Conservation (phyloP, 2,888 invertebrate genomes). For the Thymelicus lineola region DNA sequence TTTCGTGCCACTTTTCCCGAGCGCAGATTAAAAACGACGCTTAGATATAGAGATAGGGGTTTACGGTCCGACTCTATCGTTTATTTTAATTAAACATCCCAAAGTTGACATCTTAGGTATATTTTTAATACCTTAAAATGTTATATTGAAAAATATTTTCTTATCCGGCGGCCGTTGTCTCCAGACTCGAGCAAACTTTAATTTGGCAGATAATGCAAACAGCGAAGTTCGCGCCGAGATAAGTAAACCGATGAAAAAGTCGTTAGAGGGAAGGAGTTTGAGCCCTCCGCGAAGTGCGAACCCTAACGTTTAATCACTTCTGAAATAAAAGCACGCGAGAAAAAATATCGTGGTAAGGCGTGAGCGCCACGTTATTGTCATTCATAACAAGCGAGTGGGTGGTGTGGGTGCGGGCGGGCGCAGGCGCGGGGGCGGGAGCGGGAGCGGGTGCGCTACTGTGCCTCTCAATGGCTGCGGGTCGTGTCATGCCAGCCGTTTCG, state of each 20-base stretch:
- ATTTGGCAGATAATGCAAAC: constrained; percentile 78
- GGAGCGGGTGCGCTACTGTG: constrained; percentile 45
- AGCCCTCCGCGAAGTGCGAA: constrained; percentile 62
- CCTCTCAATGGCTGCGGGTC: constrained; percentile 72
- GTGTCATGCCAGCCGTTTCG: constrained; percentile 60
- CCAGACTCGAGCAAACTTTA: constrained; percentile 76
- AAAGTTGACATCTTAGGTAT: constrained; percentile 31
- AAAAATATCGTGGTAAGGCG: constrained; percentile 74
- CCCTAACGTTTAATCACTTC: constrained; percentile 80
- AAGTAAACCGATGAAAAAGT: constrained; percentile 72
- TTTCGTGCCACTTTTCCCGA: neutral
- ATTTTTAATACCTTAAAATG: constrained; percentile 36
- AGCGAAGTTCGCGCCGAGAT: constrained; percentile 69
- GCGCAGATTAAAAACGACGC: constrained; percentile 42
- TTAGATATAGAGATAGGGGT: too few species aligned
- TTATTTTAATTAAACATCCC: constrained; percentile 33
- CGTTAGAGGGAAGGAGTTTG: constrained; percentile 69
- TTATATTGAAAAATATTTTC: constrained; percentile 40
- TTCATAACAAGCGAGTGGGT: constrained; percentile 70
- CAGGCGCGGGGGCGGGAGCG: constrained; percentile 33
- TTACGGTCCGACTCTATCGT: constrained; percentile 13
- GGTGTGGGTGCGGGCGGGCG: constrained; percentile 44
- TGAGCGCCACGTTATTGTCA: constrained; percentile 80
- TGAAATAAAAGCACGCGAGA: constrained; percentile 72
- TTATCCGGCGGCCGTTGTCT: constrained; percentile 48